Base-by-base conservation (phyloP, 2,113 vertebrate genomes). In the Tragulus kanchil region DNA sequence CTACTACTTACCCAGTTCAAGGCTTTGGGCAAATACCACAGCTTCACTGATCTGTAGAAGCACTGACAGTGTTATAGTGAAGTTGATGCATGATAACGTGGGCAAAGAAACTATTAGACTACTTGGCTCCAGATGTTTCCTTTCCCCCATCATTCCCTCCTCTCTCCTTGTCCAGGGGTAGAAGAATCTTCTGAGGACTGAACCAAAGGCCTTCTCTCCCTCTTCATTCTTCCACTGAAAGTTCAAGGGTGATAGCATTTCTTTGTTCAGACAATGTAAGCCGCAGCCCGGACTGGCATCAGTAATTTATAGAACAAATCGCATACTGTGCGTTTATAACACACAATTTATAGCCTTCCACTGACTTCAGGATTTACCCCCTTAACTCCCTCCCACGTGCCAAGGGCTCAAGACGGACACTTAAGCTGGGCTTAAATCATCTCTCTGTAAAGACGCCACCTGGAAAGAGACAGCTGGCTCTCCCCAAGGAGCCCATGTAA, bases 291-390 rank as follows among this genome's bases (percentile, higher is more conserved):
- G 71, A 79, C 65, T 2, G 9, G 16, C 82, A 94, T 97, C 94
- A 94, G 78, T 92, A 96, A 97, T 97, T 88, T 96, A 89, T 88
- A 79, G 65, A 71, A 86, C 73, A 92, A 96, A 82, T 97, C 85
- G 85, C 93, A 96, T 95, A 88, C 96, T 71, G 71, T 93, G 69
- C 67, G 82, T 91, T 95, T 86, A 82, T 83, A 67, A 93, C 71
- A 69, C 58, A 81, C 0, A 3, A 77, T 96, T 95, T 91, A 94
- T 31, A 90, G 77, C 42, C 90, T 96, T 81, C 77, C 50, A 69
- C 91, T 67, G 62, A 95, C 79, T 87, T 82, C 62, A 59, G 52
- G 31, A 77, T 89, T 95, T 94, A 87, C 25, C 91, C 81, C 67
- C 91, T 93, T 89, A 69, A 96, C 84, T 85, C 54, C 36, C 31